Conservation (phyloP, 2,888 invertebrate species). For the Caenorhabditis panamensis region DNA sequence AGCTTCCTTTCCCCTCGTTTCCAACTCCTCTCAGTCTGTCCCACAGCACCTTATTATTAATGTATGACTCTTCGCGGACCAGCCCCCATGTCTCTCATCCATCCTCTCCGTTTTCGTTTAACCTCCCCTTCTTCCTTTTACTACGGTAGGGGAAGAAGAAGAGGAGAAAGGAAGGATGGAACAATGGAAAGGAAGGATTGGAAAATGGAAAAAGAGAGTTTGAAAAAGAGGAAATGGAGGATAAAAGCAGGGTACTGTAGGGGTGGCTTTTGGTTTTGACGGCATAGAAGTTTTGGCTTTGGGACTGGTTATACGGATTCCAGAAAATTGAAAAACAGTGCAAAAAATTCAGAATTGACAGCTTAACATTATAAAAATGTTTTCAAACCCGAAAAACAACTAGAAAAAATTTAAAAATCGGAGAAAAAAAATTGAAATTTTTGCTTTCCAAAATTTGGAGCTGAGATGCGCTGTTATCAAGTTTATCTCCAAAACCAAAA, state of each 20-base stretch:
- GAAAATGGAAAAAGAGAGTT: neutral
- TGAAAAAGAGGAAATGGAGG: slow-evolving; percentile 3
- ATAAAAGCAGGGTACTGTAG: too few species aligned
- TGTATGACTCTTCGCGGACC: slow-evolving; percentile 56
- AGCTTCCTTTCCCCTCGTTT: neutral
- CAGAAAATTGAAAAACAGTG: too few species aligned
- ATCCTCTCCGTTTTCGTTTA: slow-evolving; percentile 48
- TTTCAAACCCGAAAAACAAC: too few species aligned
- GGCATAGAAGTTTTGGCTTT: too few species aligned
- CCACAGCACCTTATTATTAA: slow-evolving; percentile 64
- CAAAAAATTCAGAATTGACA: too few species aligned
- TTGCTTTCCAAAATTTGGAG: too few species aligned
- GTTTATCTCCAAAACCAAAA: neutral
- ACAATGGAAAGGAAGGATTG: neutral
- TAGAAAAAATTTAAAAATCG: too few species aligned
- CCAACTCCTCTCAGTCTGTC: slow-evolving; percentile 27
- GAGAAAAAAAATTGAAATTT: too few species aligned
- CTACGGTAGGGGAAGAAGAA: slow-evolving; percentile 41
- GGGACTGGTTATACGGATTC: too few species aligned
- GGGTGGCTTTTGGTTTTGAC: too few species aligned
- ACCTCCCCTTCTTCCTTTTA: slow-evolving; percentile 43
- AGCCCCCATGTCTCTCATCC: slow-evolving; percentile 30
- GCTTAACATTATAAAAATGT: too few species aligned
- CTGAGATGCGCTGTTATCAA: too few species aligned
- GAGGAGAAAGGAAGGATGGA: neutral